Conservation (phyloP, 2,888 invertebrate genomes). For the Malthinus seriepunctatus region DNA sequence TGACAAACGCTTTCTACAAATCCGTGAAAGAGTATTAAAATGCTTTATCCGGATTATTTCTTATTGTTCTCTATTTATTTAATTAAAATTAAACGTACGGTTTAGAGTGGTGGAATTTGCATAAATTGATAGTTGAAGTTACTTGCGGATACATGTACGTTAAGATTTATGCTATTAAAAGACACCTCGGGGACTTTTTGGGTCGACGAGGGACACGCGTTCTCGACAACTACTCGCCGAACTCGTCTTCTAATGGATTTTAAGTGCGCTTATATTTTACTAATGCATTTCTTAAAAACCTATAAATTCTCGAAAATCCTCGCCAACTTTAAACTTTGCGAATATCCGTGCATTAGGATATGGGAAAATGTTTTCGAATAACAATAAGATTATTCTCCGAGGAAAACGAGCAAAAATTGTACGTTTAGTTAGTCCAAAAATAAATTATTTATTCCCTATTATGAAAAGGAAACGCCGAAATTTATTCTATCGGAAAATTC, state of each 20-base stretch:
- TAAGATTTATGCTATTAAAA: conserved; percentile 41
- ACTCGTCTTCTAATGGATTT: conserved; percentile 45
- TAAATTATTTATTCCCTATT: neutral
- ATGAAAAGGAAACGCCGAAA: neutral
- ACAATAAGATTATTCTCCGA: conserved; percentile 36
- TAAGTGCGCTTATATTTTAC: conserved; percentile 45
- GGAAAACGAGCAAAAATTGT: conserved; percentile 5
- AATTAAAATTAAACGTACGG: too few relatives aligned
- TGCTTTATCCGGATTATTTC: conserved; percentile 6
- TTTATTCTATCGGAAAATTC: conserved; percentile 15
- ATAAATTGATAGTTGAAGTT: conserved; percentile 23
- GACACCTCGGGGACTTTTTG: conserved; percentile 35
- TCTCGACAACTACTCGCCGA: conserved; percentile 32
- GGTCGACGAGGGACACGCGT: conserved; percentile 28
- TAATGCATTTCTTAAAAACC: conserved; percentile 48
- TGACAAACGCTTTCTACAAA: conserved; percentile 40
- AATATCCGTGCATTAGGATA: conserved; percentile 36
- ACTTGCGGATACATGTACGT: conserved; percentile 2
- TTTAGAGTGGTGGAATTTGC: neutral
- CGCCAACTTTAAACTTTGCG: conserved; percentile 36
- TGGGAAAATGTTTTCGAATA: conserved; percentile 41
- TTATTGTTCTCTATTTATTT: neutral
- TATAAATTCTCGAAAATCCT: conserved; percentile 43
- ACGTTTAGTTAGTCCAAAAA: neutral
- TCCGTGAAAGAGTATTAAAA: conserved; percentile 30